Base-by-base conservation (phyloP, 2,888 invertebrate genomes). In the Anagyrus pseudococci region DNA sequence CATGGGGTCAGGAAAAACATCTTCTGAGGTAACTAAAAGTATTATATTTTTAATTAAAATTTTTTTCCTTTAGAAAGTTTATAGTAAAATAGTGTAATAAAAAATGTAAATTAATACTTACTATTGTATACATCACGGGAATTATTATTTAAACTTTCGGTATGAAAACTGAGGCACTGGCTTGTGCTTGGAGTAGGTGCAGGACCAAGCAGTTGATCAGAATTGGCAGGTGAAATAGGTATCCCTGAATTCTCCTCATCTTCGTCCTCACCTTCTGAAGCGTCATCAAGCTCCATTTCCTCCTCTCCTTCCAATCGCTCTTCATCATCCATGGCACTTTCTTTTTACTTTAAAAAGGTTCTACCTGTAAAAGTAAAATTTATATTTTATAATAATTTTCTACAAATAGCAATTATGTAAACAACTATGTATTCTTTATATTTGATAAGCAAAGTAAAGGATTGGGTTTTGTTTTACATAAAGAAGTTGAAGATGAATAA, bases 211-310 rank as follows among this genome's bases (percentile, higher is more conserved):
- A 80, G 69, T 62, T 80, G 80, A 71, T 80, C 80, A 13, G 79
- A 80, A 65, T 78, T 79, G 43, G 83, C 84, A 53, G 84, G 84
- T 53, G 84, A 82, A 64, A 83, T 76, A 52, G 83, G 82, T 71
- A 85, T 84, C 55, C 84, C 84, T 59, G 83, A 80, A 68, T 83
- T 81, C 67, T 86, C 85, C 66, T 85, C 87, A 71, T 87, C 90
- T 78, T 90, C 90, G 71, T 89, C 89, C 72, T 89, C 90, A 65
- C 89, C 87, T 75, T 91, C 90, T 44, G 90, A 89, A 68, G 88
- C 89, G 72, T 88, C 89, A 73, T 90, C 86, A 74, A 89, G 84
- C 81, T 91, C 91, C 84, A 89, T 88, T 79, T 90, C 88, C 79
- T 86, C 85, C 72, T 86, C 85, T 62, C 78, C 80, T 67, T 78